Evolutionary conservation across 1,140 invertebrate species (phyloP).

Genomic region (Harlomillsia oculata): DNA sequence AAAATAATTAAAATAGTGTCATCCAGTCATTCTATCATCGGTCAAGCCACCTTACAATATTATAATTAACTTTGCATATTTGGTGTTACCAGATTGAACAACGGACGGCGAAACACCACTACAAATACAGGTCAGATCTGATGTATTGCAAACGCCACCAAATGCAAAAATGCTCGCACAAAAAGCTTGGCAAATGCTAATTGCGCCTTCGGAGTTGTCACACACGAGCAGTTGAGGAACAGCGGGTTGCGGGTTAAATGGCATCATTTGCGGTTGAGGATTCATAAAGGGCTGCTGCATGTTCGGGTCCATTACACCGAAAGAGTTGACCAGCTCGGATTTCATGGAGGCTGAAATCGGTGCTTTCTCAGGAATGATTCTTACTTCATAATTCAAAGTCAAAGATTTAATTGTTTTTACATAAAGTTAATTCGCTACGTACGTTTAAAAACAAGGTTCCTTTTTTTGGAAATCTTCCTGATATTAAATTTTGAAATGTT

Average conservation of each 20-base stretch:
- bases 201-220: neutral
- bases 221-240: conserved; percentile 13
- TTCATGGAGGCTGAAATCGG: conserved; percentile 7
- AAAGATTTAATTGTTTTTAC: neutral
- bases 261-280: neutral
- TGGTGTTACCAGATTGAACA: conserved; percentile 2
- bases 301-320: neutral
- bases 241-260: neutral
- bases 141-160: neutral
- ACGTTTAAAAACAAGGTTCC: too few species aligned
- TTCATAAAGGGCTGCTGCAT: neutral
- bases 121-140: conserved; percentile 2
- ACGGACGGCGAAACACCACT: conserved; percentile 1
- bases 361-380: conserved; percentile 13
- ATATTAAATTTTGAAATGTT: neutral
- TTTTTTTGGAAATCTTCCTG: too few species aligned
- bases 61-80: neutral
- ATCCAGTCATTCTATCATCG: neutral
- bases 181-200: conserved; percentile 15
- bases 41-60: neutral
- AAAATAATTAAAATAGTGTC: neutral
- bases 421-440: too few species aligned
- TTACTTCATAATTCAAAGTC: conserved; percentile 4
- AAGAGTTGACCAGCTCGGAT: neutral
- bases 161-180: neutral